Evolutionary conservation across 2,797 vertebrate genomes (phyloP), one percentile per base, ranked within the genome.

Genomic region (Neomorphus geoffroyi): DNA sequence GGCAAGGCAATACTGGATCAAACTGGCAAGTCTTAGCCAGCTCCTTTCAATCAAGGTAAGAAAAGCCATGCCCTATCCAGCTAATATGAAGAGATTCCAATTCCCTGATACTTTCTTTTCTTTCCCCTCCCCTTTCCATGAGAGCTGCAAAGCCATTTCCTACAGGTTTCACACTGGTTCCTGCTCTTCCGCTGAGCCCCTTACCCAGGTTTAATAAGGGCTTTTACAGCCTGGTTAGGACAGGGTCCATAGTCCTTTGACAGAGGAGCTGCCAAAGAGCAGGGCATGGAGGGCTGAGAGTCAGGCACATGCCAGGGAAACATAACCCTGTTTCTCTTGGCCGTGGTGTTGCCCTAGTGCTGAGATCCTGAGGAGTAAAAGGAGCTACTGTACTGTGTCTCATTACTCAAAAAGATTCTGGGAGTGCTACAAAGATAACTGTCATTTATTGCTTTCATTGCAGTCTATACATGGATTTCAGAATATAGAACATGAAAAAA

Each of bases 231-330:
- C 18, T 1, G 0, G 0, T 41, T 24, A 9, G 26, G 67, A 28
- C 22, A 80, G 51, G 8, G 19, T 11, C 19, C 17, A 7, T 2
- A 26, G 54, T 3, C 2, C 41, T 28, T 14, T 8, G 30, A 9
- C 0, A 3, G 56, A 58, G 30, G 33, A 32, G 71, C 21, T 45
- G 82, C 64, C 69, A n/a, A n/a, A 27, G 32, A 61, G 57, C 27
- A 21, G 78, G 46, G 41, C 0, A 1, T 1, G 1, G 45, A 22
- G 39, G 17, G 35, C 50, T 50, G 70, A 48, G 32, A 72, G 65
- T 51, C 51, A 14, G 46, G 54, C 26, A 33, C 4, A 1, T 0
- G 0, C 10, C 18, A 53, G 23, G 18, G n/a, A 62, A 30, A 50
- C 46, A 53, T 2, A 43, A 18, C 10, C 28, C 15, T 6, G 1